Conservation (phyloP, 2,797 vertebrate species). For the Urocyon cinereoargenteus region DNA sequence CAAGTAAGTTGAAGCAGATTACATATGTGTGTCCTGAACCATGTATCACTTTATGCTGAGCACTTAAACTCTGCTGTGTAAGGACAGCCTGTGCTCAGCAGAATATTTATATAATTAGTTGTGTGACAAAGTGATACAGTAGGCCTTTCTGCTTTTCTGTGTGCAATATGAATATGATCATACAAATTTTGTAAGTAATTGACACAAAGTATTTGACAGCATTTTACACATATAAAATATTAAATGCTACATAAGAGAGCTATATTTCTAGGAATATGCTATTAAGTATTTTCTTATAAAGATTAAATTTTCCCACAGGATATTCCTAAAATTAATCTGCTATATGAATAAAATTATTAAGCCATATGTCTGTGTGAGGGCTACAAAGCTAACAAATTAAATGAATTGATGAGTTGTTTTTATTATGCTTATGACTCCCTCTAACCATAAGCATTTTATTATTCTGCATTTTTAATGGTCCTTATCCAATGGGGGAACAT, state of each 20-base stretch:
- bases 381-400: constrained; percentile 40
- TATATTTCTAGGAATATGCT: constrained; percentile 53
- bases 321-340: constrained; percentile 58
- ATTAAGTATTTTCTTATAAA: constrained; percentile 63
- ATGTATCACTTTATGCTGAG: not conserved
- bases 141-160: constrained; percentile 15
- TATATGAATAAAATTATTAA: constrained; percentile 57
- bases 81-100: not conserved
- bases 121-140: constrained; percentile 18
- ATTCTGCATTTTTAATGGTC: constrained; percentile 26
- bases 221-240: constrained; percentile 6
- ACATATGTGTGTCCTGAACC: not conserved
- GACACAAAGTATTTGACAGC: constrained; percentile 36
- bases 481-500: not conserved
- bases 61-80: not conserved
- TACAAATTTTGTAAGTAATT: constrained; percentile 23
- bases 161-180: constrained; percentile 26
- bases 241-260: constrained; percentile 47
- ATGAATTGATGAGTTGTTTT: constrained; percentile 48
- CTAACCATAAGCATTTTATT: constrained; percentile 49
- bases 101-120: constrained; percentile 41
- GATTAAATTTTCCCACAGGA: constrained; percentile 64
- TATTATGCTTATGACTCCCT: constrained; percentile 2
- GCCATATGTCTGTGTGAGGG: not conserved
- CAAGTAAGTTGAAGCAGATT: not conserved